These are phyloP conservation scores for Sialia sialis DNA, from an alignment of 2,113 vertebrate species.

Conservation along the genomic window DNA sequence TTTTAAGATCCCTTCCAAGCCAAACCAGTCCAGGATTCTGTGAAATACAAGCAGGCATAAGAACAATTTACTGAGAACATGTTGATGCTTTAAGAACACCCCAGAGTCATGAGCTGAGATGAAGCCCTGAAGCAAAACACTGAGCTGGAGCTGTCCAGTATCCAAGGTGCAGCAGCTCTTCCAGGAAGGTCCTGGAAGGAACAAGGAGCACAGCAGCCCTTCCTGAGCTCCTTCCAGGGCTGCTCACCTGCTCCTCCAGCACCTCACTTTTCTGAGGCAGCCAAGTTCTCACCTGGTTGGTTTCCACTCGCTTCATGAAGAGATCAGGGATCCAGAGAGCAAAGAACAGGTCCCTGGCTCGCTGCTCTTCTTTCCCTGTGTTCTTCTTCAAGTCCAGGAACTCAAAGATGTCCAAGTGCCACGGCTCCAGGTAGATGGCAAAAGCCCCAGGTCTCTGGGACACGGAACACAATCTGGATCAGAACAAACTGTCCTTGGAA, in stretches of 20 bases:
- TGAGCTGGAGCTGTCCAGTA: background rate
- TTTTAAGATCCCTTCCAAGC: background rate
- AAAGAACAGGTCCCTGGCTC: slow-evolving; percentile 94
- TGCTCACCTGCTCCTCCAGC: background rate
- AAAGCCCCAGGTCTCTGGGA: slow-evolving; percentile 94
- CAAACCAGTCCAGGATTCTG: background rate
- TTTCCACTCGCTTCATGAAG: slow-evolving; percentile 96
- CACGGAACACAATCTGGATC: background rate
- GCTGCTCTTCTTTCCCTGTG: slow-evolving; percentile 95
- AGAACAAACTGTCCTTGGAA: background rate
- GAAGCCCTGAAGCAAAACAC: background rate
- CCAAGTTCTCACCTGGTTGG: slow-evolving; percentile 80
- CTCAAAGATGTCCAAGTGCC: slow-evolving; percentile 94
- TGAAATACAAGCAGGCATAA: background rate
- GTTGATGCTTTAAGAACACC: background rate
- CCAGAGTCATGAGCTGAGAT: background rate
- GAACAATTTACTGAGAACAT: background rate
- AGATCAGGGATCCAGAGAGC: slow-evolving; percentile 97
- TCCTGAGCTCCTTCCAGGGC: background rate
- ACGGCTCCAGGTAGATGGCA: slow-evolving; percentile 95
- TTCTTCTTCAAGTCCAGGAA: slow-evolving; percentile 98
- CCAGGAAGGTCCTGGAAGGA: background rate
- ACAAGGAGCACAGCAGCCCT: background rate
- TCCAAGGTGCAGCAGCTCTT: background rate
- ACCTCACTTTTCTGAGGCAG: background rate